These are phyloP conservation scores for Rhinogobio ventralis DNA, from an alignment of 2,797 vertebrate species.

Conservation along the genomic window DNA sequence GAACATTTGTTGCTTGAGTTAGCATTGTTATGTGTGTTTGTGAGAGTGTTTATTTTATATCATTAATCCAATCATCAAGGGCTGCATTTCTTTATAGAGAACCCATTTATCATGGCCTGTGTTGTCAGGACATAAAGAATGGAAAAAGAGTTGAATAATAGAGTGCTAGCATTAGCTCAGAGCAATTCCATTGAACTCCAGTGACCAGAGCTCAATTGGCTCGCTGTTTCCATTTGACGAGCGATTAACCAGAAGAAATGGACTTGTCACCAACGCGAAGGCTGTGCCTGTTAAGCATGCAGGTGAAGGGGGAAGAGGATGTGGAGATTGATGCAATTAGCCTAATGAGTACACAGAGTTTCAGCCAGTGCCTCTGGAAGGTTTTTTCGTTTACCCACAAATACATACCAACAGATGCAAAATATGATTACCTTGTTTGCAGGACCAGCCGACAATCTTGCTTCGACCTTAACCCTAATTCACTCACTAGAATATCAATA, in stretches of 20 bases:
- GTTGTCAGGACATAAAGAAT: neutral
- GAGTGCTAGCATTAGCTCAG: neutral
- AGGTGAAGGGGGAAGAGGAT: constrained; percentile 47
- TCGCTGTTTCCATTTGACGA: constrained; percentile 47
- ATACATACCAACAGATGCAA: constrained; percentile 54
- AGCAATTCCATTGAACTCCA: constrained; percentile 14
- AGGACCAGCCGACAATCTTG: constrained; percentile 36
- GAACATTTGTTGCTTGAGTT: neutral
- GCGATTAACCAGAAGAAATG: constrained; percentile 51
- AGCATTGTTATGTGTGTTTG: neutral
- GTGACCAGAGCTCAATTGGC: constrained; percentile 40
- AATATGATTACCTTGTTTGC: constrained; percentile 63
- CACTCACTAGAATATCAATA: constrained; percentile 11
- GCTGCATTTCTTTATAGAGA: neutral
- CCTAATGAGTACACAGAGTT: constrained; percentile 60
- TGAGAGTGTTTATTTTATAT: neutral
- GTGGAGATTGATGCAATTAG: constrained; percentile 64
- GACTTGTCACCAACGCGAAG: constrained; percentile 35
- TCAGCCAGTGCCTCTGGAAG: constrained; percentile 45
- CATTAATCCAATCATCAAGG: constrained; percentile 1
- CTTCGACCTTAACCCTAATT: constrained; percentile 35
- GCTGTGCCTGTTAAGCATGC: constrained; percentile 35
- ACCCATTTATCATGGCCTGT: neutral
- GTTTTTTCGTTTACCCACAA: constrained; percentile 43
- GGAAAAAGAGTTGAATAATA: constrained; percentile 12